Evolutionary conservation across 2,113 vertebrate genomes (phyloP).

Genomic region (Pseudorasbora parva): DNA sequence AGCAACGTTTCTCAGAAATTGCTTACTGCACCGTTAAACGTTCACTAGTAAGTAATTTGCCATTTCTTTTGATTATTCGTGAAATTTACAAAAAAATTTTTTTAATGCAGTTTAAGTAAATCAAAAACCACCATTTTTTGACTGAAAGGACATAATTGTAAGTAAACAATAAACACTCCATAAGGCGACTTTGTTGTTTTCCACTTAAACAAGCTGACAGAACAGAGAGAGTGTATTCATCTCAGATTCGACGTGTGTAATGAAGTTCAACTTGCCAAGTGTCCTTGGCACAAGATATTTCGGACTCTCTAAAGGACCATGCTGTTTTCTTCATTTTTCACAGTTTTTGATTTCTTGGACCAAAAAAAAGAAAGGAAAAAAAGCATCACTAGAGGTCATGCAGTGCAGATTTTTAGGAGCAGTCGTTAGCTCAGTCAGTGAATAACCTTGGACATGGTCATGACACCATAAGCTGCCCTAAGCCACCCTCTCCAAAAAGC

Average conservation of each 20-base stretch:
- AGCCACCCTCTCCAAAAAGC: constrained; percentile 11
- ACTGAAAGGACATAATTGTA: neutral
- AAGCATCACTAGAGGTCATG: neutral
- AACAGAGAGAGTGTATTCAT: neutral
- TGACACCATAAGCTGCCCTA: constrained; percentile 32
- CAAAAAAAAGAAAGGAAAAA: constrained; percentile 5
- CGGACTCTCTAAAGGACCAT: constrained; percentile 14
- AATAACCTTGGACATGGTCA: neutral
- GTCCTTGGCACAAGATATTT: constrained; percentile 6
- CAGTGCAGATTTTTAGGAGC: neutral
- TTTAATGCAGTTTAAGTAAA: neutral
- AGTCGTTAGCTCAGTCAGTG: constrained; percentile 29
- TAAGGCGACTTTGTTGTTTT: too few species aligned
- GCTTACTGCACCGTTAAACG: too few species aligned
- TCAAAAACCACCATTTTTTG: neutral
- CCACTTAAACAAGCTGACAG: neutral
- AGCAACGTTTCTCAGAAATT: too few species aligned
- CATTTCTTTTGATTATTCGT: too few species aligned
- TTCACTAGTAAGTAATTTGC: too few species aligned
- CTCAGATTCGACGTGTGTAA: neutral
- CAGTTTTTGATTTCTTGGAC: neutral
- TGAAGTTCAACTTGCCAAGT: constrained; percentile 6
- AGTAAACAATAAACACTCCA: too few species aligned
- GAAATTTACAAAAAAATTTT: too few species aligned
- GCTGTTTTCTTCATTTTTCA: constrained; percentile 6